Evolutionary conservation across 2,113 vertebrate genomes (phyloP).

Genomic region (Microcebus jonahi): DNA sequence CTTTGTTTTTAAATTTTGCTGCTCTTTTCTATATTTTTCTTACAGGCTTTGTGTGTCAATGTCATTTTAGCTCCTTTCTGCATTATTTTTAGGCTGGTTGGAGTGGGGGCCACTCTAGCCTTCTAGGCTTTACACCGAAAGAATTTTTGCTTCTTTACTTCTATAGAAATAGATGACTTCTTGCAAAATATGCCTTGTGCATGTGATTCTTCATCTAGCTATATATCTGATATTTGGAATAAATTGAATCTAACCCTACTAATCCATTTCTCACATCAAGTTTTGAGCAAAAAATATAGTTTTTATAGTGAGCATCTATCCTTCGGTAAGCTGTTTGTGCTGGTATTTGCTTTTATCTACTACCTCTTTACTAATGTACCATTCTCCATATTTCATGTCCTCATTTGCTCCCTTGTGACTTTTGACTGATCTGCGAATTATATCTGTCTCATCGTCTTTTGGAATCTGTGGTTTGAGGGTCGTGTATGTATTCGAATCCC

Average conservation of each 20-base stretch:
- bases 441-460: neutral
- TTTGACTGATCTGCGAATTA: neutral
- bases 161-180: neutral
- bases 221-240: neutral
- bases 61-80: neutral
- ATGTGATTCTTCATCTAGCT: neutral
- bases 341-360: neutral
- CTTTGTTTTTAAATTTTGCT: neutral
- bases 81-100: neutral
- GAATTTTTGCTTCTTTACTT: neutral
- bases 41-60: neutral
- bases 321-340: neutral
- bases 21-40: neutral
- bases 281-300: neutral
- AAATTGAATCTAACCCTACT: neutral
- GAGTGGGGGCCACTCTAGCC: neutral
- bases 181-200: neutral
- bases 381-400: neutral
- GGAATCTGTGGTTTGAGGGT: neutral
- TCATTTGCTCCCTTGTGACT: neutral
- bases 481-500: neutral
- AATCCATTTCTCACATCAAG: neutral
- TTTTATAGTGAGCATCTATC: neutral
- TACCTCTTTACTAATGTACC: neutral
- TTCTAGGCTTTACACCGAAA: neutral